Evolutionary conservation across 1,140 invertebrate genomes (phyloP).

Genomic region (Cylas formicarius): DNA sequence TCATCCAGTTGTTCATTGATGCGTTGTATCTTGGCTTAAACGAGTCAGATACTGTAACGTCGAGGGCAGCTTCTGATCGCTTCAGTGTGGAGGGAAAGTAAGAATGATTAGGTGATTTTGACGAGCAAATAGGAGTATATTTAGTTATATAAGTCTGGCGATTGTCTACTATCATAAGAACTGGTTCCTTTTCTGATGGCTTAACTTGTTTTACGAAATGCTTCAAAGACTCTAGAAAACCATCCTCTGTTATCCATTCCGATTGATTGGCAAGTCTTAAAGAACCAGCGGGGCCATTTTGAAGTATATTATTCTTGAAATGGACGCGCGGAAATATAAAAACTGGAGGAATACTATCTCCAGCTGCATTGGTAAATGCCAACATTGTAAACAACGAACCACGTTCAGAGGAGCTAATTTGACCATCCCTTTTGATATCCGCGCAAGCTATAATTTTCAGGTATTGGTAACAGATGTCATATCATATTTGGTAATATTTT

Average conservation of each 20-base stretch:
- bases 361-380: slow-evolving; percentile 31
- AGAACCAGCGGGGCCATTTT: slow-evolving; percentile 29
- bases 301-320: slow-evolving; percentile 40
- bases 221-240: slow-evolving; percentile 36
- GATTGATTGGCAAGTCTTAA: slow-evolving; percentile 37
- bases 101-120: slow-evolving; percentile 38
- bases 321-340: slow-evolving; percentile 39
- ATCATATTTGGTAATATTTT: no score
- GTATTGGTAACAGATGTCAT: no score
- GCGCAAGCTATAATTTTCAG: slow-evolving; percentile 41
- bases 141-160: slow-evolving; percentile 36
- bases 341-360: slow-evolving; percentile 33
- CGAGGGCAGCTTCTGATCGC: slow-evolving; percentile 46
- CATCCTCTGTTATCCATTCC: slow-evolving; percentile 34
- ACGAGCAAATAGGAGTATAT: slow-evolving; percentile 17
- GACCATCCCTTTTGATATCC: slow-evolving; percentile 42
- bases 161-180: slow-evolving; percentile 38
- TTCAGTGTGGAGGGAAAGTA: slow-evolving; percentile 43
- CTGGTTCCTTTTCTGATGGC: slow-evolving; percentile 26
- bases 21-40: no score
- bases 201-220: slow-evolving; percentile 39
- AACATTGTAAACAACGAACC: slow-evolving; percentile 35
- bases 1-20: no score
- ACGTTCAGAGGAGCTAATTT: slow-evolving; percentile 41
- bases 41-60: no score